Evolutionary conservation across 2,113 vertebrate genomes (phyloP), one percentile per base, ranked within the genome.

Genomic region (Anthoscopus minutus): DNA sequence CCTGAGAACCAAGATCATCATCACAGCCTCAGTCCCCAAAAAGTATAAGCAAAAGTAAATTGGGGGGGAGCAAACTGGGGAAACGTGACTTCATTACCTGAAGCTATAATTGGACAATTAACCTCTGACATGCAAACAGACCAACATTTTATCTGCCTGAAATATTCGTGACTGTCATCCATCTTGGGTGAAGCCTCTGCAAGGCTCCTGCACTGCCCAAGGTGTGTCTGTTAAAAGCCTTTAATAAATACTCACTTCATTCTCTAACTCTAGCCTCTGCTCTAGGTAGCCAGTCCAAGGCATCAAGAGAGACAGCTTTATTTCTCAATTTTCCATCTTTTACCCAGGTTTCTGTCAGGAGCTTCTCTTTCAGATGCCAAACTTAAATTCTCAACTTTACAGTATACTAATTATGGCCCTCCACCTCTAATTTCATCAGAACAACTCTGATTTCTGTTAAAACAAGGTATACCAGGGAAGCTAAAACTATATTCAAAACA

Each of bases 321-420:
- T 37, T 90, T 72, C 79, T 77, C 15, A 50, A 33, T 58, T 30
- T 77, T 84, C 35, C 17, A 77, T 9, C 74, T 88, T 85, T 81
- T 69, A 66, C 33, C 13, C 27, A 70, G 7, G 11, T 67, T n/a
- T 74, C 27, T 38, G 30, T 42, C 47, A 69, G 47, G 12, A 89
- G 22, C n/a, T 54, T 61, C 22, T 83, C 50, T 69, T 91, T 69
- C 42, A 51, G 45, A 82, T 40, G 20, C 27, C 25, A 40, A 71
- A 60, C 31, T 48, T 57, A 67, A 88, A 88, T 77, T 56, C 71
- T 77, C 45, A 78, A 11, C 42, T 23, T 67, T 50, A 81, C 1
- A 4, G 2, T 6, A 50, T 7, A 81, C 18, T 91, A 66, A 70
- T 28, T 82, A 79, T 17, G 0, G 0, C 4, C 14, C 10, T 12